phyloP scores from a whole-genome alignment of 2,113 vertebrate species.

The Phrynosoma blainvillii region DNA sequence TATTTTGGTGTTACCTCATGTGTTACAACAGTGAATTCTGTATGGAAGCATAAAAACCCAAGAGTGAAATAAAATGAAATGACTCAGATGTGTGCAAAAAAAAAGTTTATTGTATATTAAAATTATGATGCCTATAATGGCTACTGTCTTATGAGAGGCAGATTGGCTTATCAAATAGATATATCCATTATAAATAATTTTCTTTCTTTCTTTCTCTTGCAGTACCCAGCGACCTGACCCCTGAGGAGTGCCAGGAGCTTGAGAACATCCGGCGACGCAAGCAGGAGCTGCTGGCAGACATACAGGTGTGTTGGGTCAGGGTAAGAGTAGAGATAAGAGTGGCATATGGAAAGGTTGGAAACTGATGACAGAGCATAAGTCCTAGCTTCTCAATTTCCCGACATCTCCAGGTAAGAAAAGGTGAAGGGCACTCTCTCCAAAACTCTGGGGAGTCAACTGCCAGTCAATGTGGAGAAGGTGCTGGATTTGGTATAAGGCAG shows the following conservation, averaged over 20 bases:
- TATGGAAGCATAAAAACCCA: neutral
- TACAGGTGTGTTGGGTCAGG: conserved; percentile 83
- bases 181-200: neutral
- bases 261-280: conserved; percentile 96
- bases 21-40: no score
- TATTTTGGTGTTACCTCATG: no score
- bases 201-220: neutral
- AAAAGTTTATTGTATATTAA: neutral
- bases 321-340: no score
- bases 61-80: neutral
- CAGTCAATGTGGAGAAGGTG: neutral
- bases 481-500: no score
- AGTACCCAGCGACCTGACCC: conserved; percentile 96
- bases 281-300: conserved; percentile 96
- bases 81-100: neutral
- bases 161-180: neutral
- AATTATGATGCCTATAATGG: neutral
- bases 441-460: neutral
- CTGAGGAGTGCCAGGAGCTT: conserved; percentile 94
- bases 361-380: neutral
- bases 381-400: neutral
- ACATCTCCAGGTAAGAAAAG: neutral
- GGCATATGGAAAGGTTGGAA: neutral
- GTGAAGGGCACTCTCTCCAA: neutral
- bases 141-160: neutral